Percentiles rank a stretch among this genome's conserved stretches.
These are phyloP conservation scores for Ophion ventricosus DNA, from an alignment of 2,888 invertebrate genomes.

Conservation along the genomic window DNA sequence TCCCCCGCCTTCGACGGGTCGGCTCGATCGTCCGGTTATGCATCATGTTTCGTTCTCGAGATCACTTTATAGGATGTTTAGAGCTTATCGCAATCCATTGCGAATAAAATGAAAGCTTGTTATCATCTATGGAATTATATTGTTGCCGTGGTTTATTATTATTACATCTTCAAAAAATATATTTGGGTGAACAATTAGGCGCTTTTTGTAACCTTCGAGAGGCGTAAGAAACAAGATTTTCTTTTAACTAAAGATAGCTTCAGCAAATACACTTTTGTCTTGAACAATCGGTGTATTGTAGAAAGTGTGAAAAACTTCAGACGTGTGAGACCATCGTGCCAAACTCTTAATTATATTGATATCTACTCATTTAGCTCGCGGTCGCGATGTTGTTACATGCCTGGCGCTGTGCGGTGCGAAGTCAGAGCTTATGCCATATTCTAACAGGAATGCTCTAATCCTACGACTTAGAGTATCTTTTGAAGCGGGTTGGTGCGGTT, in stretches of 20 bases:
- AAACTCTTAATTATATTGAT: conserved; percentile 49
- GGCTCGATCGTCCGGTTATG: conserved; percentile 4
- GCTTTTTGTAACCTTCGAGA: no score
- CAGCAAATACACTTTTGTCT: conserved; percentile 16
- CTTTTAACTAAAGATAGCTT: neutral
- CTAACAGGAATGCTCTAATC: conserved; percentile 28
- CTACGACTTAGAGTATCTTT: conserved; percentile 31
- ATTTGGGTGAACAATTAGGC: no score
- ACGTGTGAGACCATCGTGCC: conserved; percentile 53
- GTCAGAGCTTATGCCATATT: conserved; percentile 17
- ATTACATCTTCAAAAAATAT: neutral
- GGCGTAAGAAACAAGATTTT: neutral
- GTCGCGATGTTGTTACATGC: conserved; percentile 53
- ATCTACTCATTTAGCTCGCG: conserved; percentile 50
- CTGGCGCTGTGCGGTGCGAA: conserved; percentile 50
- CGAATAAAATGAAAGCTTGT: neutral
- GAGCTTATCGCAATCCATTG: neutral
- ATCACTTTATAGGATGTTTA: neutral
- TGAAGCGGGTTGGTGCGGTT: conserved; percentile 19
- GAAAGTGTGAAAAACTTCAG: conserved; percentile 43
- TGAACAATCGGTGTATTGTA: conserved; percentile 49
- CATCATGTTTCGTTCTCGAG: neutral
- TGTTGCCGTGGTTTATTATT: neutral
- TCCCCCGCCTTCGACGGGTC: neutral
- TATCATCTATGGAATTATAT: neutral